Percentiles rank a stretch among this genome's conserved stretches.
Conservation (phyloP, 2,888 invertebrate genomes). For the Drosophila kambysellisi region DNA sequence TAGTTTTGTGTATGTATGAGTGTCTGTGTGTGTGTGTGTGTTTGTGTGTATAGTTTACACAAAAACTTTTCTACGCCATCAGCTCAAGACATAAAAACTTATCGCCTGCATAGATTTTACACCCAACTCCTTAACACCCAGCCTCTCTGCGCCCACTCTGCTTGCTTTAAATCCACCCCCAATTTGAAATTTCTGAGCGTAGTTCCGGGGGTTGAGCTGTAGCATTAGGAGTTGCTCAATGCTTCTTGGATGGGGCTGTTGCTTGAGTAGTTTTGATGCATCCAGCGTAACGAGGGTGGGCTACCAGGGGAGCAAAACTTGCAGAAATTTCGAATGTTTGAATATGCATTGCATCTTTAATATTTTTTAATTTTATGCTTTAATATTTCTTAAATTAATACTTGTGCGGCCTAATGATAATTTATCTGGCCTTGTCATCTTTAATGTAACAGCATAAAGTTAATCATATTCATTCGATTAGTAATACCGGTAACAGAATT, state of each 20-base stretch:
- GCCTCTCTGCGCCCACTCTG: constrained; percentile 13
- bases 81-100: constrained; percentile 81
- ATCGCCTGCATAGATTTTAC: constrained; percentile 63
- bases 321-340: constrained; percentile 20
- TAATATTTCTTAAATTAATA: background rate
- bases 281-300: constrained; percentile 22
- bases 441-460: background rate
- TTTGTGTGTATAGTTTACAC: constrained; percentile 48
- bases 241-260: constrained; percentile 21
- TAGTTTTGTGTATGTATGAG: constrained; percentile 14
- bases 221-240: constrained; percentile 6
- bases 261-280: constrained; percentile 50
- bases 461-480: background rate
- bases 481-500: background rate
- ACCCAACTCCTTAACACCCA: constrained; percentile 13
- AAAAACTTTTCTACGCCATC: constrained; percentile 80
- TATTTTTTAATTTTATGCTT: background rate
- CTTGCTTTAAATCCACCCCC: constrained; percentile 65
- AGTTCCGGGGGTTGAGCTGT: constrained; percentile 38
- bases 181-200: constrained; percentile 24
- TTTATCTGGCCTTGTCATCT: background rate
- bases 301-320: background rate
- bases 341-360: background rate
- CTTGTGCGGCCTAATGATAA: background rate
- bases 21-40: constrained; percentile 6